Evolutionary conservation across 1,140 invertebrate species (phyloP).

Genomic region (Triops longicaudatus): DNA sequence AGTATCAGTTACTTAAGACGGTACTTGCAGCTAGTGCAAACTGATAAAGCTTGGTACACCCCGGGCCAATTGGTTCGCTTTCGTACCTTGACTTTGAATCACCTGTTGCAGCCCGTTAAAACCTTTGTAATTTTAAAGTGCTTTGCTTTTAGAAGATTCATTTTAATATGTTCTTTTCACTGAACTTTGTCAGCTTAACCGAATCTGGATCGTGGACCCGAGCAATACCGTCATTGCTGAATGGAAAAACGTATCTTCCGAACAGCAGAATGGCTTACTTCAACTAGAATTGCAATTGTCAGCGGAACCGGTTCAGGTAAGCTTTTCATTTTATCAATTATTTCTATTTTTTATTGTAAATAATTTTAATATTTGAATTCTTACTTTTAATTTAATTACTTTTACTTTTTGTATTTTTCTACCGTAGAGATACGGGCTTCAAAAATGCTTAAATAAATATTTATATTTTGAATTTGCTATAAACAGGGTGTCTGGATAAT

Average conservation of each 20-base stretch:
- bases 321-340: neutral
- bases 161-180: neutral
- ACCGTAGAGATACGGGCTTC: no score
- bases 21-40: constrained; percentile 48
- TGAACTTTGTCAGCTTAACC: constrained; percentile 43
- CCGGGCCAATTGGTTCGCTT: constrained; percentile 52
- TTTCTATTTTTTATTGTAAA: no score
- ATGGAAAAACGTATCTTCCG: constrained; percentile 48
- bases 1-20: constrained; percentile 38
- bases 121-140: constrained; percentile 39
- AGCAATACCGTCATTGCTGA: constrained; percentile 48
- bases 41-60: constrained; percentile 53
- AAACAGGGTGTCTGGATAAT: constrained; percentile 50
- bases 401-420: constrained; percentile 9
- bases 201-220: constrained; percentile 52
- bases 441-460: no score
- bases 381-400: neutral
- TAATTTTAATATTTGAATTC: no score
- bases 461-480: no score
- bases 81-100: constrained; percentile 44
- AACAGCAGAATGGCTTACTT: constrained; percentile 41
- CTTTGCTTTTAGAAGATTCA: no score
- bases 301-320: constrained; percentile 46
- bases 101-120: constrained; percentile 44
- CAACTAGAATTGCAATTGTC: constrained; percentile 48